phyloP scores from a whole-genome alignment of 1,140 invertebrate species.

The Leptonema lineaticorne region DNA sequence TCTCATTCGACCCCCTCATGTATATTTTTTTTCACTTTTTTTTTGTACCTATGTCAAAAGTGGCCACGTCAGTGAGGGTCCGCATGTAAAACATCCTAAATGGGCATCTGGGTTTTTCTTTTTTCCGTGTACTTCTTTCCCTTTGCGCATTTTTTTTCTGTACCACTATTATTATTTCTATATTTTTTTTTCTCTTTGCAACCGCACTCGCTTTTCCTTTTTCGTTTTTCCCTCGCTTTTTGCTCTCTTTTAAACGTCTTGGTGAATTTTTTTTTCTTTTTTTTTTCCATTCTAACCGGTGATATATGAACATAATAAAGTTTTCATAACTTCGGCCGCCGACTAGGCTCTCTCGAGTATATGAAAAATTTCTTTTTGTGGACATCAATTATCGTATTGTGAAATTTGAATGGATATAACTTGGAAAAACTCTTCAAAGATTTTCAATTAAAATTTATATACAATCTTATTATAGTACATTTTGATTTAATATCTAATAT shows the following conservation, averaged over 20 bases:
- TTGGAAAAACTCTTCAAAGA: background rate
- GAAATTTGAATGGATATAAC: background rate
- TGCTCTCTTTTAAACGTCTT: background rate
- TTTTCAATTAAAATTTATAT: too few relatives aligned
- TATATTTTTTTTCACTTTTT: too few relatives aligned
- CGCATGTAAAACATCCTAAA: slow-evolving; percentile 4
- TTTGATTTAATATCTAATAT: too few relatives aligned
- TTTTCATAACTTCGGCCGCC: slow-evolving; percentile 15
- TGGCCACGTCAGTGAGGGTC: background rate
- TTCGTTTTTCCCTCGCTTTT: background rate
- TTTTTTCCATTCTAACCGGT: background rate
- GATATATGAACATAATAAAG: slow-evolving; percentile 25
- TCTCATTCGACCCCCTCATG: too few relatives aligned
- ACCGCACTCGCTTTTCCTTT: background rate
- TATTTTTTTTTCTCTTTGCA: too few relatives aligned
- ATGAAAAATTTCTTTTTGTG: slow-evolving; percentile 17
- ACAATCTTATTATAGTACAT: too few relatives aligned
- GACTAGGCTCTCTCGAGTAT: background rate
- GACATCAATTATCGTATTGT: slow-evolving; percentile 25
- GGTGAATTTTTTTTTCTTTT: background rate
- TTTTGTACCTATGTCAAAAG: slow-evolving; percentile 4
- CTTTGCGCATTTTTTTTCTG: too few relatives aligned
- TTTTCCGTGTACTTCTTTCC: background rate
- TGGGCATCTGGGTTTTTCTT: background rate
- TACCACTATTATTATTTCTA: too few relatives aligned